Conservation (phyloP, 1,140 invertebrate species). For the Drosophila watanabei region DNA sequence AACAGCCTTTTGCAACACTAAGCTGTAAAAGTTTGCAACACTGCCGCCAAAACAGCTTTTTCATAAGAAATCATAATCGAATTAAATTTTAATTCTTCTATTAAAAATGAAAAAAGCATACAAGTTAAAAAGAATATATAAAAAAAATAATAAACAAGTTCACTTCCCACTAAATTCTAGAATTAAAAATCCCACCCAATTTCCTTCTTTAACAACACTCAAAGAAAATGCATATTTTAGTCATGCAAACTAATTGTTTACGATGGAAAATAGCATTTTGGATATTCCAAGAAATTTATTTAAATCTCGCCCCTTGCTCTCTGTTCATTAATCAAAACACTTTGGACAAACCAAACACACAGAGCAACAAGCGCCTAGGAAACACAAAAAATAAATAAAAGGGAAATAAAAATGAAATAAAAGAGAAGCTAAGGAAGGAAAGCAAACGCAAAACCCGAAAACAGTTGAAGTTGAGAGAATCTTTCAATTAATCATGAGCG, state of each 20-base stretch:
- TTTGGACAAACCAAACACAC: conserved; percentile 14
- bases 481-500: conserved; percentile 82
- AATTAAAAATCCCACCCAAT: too few relatives aligned
- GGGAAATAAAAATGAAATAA: conserved; percentile 3
- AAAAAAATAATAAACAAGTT: too few relatives aligned
- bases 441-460: conserved; percentile 52
- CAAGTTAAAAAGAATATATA: too few relatives aligned
- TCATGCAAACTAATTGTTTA: conserved; percentile 15
- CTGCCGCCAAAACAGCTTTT: too few relatives aligned
- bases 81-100: too few relatives aligned
- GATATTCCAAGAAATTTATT: conserved; percentile 37
- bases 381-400: neutral
- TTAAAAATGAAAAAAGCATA: too few relatives aligned
- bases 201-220: neutral
- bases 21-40: too few relatives aligned
- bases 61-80: too few relatives aligned
- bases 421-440: neutral
- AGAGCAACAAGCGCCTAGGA: conserved; percentile 12
- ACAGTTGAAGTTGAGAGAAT: conserved; percentile 71
- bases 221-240: neutral
- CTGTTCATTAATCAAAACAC: conserved; percentile 59
- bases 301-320: conserved; percentile 37
- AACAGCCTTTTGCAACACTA: too few relatives aligned
- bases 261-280: conserved; percentile 6
- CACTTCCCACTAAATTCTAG: too few relatives aligned